Evolutionary conservation across 2,113 vertebrate species (phyloP), one percentile per base, ranked within the genome.

Genomic region (Nannobrachium achirus): DNA sequence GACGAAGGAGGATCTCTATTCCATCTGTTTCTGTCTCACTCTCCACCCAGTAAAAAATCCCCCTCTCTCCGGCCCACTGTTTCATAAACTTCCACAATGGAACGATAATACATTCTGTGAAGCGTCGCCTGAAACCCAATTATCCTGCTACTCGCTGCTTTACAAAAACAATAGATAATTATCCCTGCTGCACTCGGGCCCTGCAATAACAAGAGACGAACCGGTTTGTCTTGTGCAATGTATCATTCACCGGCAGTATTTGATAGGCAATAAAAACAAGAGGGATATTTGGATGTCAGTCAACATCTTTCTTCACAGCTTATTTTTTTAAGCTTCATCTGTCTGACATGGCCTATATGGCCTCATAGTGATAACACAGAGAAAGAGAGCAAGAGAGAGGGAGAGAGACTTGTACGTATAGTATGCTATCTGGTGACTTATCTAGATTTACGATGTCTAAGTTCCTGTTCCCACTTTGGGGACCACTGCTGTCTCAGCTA

Each of bases 391-490:
- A 15, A 53, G 51, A 19, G 16, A 10, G 51, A 19, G 10, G 7
- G 51, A 70, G 80, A 82, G 66, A 74, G 79, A 75, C 81, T 73
- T 74, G 73, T 82, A 82, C 83, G 25, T 4, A 33, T 44, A 75
- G 73, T 79, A 76, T 80, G 64, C 79, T 87, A 88, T 91, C 84
- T 83, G 49, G 82, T 83, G 87, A 89, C 88, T 87, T 82, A 84
- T 85, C 83, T 61, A 88, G 90, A 92, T 92, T 92, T 91, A 91
- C 69, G 84, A 89, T 11, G 71, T 80, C 81, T 83, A 84, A 88
- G 86, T 90, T 90, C 85, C 87, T 85, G 76, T 82, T 89, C 82
- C 71, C 83, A 81, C 86, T 90, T 91, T 88, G 78, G 90, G 88
- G 89, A 92, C 82, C 80, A 14, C 73, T 78, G 80, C 87, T 84